Base-by-base conservation (phyloP, 2,888 invertebrate species). In the Nomada ruficornis region DNA sequence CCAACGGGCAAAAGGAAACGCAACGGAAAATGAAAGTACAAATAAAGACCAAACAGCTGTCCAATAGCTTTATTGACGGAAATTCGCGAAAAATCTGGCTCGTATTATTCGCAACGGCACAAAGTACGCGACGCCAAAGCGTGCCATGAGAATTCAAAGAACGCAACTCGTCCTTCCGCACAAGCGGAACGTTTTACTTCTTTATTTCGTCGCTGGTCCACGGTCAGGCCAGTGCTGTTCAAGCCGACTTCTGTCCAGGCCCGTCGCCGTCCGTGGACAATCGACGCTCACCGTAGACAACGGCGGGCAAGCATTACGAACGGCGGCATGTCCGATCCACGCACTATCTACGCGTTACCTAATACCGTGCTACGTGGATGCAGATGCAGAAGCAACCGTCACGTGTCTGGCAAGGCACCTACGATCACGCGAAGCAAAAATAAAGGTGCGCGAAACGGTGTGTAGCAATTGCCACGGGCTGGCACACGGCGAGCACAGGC, bases 281-380 rank as follows among this genome's bases (percentile, higher is more conserved):
- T 78, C 7, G 77, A 68, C 78, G 23, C 79, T 68, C 60, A 29
- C 67, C 52, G 80, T 72, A 64, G 74, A 11, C 47, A 11, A 23
- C 57, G 36, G 26, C 62, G 59, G 64, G 47, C 64, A 54, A 42
- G 78, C 60, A 57, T 77, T 71, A 72, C 68, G 79, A 7, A 23
- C 57, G 57, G 57, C 74, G 70, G 73, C 83, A 86, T 81, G 84
- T 85, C 84, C 84, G 77, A 84, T 84, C 82, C 86, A 88, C 88
- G 86, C 85, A 86, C 88, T 87, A 88, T 88, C 88, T 87, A 80
- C 77, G 84, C 77, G 86, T 90, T 90, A 90, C 89, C 91, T 91
- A 90, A 90, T 89, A 89, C 86, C 88, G 67, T 67, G 13, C 15
- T 89, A 88, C 90, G 89, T 89, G 91, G 89, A 92, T 88, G 91